Evolutionary conservation across 2,113 vertebrate species (phyloP).

Genomic region (Colius striatus): DNA sequence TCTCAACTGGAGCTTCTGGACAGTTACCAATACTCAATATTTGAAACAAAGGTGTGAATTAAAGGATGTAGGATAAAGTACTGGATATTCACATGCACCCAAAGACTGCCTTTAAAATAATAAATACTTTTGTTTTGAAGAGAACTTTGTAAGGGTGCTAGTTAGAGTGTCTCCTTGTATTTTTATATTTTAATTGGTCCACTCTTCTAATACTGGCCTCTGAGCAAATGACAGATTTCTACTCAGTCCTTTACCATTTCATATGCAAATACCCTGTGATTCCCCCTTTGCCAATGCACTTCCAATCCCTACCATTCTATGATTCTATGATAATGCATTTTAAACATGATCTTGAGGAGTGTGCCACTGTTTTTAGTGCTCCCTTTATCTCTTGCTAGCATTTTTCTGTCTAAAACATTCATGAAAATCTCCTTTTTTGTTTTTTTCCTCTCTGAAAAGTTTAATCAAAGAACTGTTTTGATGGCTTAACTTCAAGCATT

Average conservation of each 20-base stretch:
- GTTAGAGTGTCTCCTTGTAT: neutral
- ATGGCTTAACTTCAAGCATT: conserved; percentile 15
- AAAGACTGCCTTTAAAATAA: neutral
- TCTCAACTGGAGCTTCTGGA: neutral
- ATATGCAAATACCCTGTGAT: conserved; percentile 26
- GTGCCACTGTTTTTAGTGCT: neutral
- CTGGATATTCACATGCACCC: neutral
- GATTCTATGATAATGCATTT: conserved; percentile 4
- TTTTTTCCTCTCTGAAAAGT: neutral
- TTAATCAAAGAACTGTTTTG: neutral
- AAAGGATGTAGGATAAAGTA: neutral
- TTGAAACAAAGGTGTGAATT: neutral
- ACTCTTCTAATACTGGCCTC: neutral
- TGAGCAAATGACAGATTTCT: neutral
- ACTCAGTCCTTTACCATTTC: conserved; percentile 15
- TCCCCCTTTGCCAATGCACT: neutral
- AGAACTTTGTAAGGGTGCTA: neutral
- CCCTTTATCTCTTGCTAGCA: neutral
- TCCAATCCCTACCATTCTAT: no score
- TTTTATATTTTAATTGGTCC: neutral
- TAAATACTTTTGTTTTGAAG: neutral
- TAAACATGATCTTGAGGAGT: neutral
- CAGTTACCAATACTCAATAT: neutral
- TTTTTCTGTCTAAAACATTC: neutral
- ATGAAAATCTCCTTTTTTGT: neutral